Evolutionary conservation across 2,888 invertebrate species (phyloP).

Genomic region (Acrobasis repandana): DNA sequence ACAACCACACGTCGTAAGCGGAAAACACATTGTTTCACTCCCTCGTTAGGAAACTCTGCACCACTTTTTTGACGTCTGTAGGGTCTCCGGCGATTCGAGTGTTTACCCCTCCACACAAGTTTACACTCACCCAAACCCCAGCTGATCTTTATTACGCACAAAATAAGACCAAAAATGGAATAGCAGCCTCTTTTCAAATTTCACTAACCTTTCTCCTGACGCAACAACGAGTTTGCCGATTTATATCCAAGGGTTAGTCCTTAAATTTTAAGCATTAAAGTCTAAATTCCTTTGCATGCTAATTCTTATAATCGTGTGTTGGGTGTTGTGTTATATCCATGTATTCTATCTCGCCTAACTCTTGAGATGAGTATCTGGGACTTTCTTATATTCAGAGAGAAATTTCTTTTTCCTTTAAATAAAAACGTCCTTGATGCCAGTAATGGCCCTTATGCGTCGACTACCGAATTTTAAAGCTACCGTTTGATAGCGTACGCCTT

Average conservation of each 20-base stretch:
- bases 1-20: conserved; percentile 54
- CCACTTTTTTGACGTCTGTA: conserved; percentile 77
- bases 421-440: conserved; percentile 20
- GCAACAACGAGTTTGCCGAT: conserved; percentile 49
- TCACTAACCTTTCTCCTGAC: conserved; percentile 41
- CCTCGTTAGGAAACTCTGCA: conserved; percentile 72
- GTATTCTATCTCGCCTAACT: conserved; percentile 57
- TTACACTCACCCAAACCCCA: conserved; percentile 38
- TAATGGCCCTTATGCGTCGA: conserved; percentile 22
- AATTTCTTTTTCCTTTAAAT: conserved; percentile 22
- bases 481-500: conserved; percentile 1
- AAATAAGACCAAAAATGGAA: conserved; percentile 50
- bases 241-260: conserved; percentile 38
- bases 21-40: conserved; percentile 64
- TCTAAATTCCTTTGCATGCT: conserved; percentile 41
- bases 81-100: conserved; percentile 67
- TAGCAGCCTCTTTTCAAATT: conserved; percentile 31
- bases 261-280: conserved; percentile 47
- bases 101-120: conserved; percentile 50
- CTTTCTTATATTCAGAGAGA: conserved; percentile 48
- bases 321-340: conserved; percentile 49
- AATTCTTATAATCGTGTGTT: conserved; percentile 29
- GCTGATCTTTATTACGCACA: conserved; percentile 36
- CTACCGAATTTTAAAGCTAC: conserved; percentile 6
- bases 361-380: conserved; percentile 66